Conservation (phyloP, 2,113 vertebrate genomes). For the Neogale vison region DNA sequence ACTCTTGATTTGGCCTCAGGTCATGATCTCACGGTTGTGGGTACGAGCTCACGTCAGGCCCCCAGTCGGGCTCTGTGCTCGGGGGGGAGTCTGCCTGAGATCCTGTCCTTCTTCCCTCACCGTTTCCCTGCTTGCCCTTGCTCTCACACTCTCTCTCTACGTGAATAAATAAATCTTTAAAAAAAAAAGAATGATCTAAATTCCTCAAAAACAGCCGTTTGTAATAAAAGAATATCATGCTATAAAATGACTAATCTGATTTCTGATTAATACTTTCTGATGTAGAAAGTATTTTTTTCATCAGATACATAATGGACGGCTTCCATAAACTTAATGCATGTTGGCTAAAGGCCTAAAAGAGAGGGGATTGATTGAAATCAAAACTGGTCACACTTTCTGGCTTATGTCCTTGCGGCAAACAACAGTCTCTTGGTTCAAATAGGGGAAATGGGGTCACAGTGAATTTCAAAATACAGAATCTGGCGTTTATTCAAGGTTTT, state of each 20-base stretch:
- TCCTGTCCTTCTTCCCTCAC: background rate
- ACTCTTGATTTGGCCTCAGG: background rate
- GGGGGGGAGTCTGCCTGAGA: background rate
- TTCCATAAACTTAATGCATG: background rate
- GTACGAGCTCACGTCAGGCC: background rate
- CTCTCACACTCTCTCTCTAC: background rate
- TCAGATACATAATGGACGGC: slow-evolving; percentile 21
- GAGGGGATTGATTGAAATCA: background rate
- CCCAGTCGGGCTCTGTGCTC: background rate
- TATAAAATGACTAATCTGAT: background rate
- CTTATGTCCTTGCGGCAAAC: background rate
- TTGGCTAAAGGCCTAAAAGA: background rate
- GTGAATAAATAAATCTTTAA: background rate
- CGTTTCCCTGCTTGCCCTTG: background rate
- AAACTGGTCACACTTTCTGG: background rate
- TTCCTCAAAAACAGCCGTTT: slow-evolving; percentile 10
- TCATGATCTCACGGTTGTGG: background rate
- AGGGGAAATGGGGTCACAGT: background rate
- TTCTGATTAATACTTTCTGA: background rate
- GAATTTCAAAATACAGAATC: background rate
- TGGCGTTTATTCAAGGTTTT: background rate
- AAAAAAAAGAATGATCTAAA: background rate
- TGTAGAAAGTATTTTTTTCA: background rate
- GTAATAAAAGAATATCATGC: background rate
- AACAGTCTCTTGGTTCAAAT: background rate